Conservation (phyloP, 2,113 vertebrate genomes). For the Ursus arctos region DNA sequence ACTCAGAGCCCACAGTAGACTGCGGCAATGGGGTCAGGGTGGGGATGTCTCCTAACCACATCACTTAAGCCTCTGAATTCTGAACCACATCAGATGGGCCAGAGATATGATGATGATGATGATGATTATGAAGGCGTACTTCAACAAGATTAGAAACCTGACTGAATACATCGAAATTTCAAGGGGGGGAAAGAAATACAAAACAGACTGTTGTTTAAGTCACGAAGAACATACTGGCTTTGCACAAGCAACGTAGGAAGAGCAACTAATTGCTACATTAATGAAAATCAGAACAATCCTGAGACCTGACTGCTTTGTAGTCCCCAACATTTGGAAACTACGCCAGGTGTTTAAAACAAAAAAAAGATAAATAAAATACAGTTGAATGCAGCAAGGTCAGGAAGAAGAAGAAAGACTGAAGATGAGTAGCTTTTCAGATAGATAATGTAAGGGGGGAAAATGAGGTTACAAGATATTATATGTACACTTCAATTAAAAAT, state of each 20-base stretch:
- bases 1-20: neutral
- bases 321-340: neutral
- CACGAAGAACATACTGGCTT: neutral
- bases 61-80: neutral
- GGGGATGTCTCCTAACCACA: accelerated
- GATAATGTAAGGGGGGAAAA: neutral
- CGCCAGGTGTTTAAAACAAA: neutral
- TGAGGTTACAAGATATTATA: neutral
- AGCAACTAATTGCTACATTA: neutral
- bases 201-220: neutral
- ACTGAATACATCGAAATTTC: neutral
- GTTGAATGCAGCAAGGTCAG: neutral
- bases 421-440: neutral
- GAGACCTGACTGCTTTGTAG: neutral
- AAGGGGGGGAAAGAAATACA: neutral
- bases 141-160: neutral
- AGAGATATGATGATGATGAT: neutral
- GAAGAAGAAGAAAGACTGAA: constrained; percentile 4
- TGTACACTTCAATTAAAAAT: neutral
- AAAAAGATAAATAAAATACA: neutral
- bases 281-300: neutral
- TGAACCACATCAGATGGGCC: neutral
- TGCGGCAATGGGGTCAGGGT: neutral
- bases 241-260: neutral
- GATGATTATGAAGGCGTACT: neutral